Evolutionary conservation across 1,140 invertebrate genomes (phyloP).

Genomic region (Drosophila simulans): DNA sequence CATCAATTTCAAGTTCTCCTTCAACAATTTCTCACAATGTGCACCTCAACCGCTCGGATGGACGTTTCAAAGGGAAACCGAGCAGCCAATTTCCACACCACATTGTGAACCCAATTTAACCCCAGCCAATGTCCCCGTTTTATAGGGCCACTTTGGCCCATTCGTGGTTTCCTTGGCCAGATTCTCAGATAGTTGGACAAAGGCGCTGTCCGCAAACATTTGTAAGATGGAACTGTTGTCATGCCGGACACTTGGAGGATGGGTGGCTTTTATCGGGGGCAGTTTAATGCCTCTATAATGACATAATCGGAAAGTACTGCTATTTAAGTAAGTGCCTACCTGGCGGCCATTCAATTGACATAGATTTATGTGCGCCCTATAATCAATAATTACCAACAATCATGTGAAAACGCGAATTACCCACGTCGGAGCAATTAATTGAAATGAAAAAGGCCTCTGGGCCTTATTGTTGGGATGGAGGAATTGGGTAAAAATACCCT

Average conservation of each 20-base stretch:
- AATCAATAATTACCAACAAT: constrained; percentile 67
- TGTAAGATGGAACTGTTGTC: constrained; percentile 40
- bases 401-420: constrained; percentile 63
- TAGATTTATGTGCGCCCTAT: constrained; percentile 57
- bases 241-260: background rate
- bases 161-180: constrained; percentile 29
- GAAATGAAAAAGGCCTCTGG: constrained; percentile 54
- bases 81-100: constrained; percentile 15
- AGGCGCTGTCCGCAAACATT: constrained; percentile 32
- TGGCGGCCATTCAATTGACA: constrained; percentile 42
- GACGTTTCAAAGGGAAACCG: constrained; percentile 28
- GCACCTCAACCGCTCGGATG: background rate
- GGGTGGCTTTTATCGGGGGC: constrained; percentile 1
- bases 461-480: background rate
- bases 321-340: constrained; percentile 36
- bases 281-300: constrained; percentile 21
- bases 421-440: constrained; percentile 63
- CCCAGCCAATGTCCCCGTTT: constrained; percentile 12
- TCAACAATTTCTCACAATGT: constrained; percentile 17
- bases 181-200: constrained; percentile 19
- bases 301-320: constrained; percentile 21
- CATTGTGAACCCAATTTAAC: background rate
- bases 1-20: constrained; percentile 10
- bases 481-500: constrained; percentile 16
- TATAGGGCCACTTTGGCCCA: constrained; percentile 44